Base-by-base conservation (phyloP, 2,113 vertebrate species). In the Osmerus eperlanus region DNA sequence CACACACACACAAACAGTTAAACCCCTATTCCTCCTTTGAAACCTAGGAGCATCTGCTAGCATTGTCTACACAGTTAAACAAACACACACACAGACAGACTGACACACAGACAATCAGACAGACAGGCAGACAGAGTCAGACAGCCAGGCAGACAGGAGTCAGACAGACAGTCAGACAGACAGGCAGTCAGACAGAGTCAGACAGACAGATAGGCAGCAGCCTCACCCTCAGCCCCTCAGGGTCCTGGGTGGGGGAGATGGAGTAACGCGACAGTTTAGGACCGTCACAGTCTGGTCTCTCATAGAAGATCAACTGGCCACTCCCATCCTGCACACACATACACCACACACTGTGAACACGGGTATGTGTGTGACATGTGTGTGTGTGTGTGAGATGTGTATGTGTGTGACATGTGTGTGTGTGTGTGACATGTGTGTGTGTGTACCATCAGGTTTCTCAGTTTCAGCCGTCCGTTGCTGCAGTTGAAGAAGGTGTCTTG, bases 281-380 rank as follows among this genome's bases (percentile, higher is more conserved):
- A 74, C 93, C 94, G 0, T 91, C 67, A 0, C 80, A 77, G 69
- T 96, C 90, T 0, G 92, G 91, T 64, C 95, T 93, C 60, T 95
- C 84, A 7, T 96, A 96, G 86, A 93, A 96, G 77, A 96, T 95
- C 74, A 96, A 85, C 86, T 96, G 89, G 4, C 92, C 94, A 0
- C 68, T 87, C 0, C 91, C 91, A 0, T 94, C 82, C 94, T 95
- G 81, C 18, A 61, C 12, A 53, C 3, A 62, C 60, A 52, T 58
- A 29, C 66, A 62, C 53, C 1, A 3, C 25, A 28, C 25, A 28
- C 25, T 3, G 32, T 9, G n/a, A 2, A 65, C 32, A 36, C 32
- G 4, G 3, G 36, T 47, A 1, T 47, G 41, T 47, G 41, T 47
- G 63, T 36, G 7, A 8, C 5, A 32, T 23, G 21, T 51, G 28